Evolutionary conservation across 2,888 invertebrate species (phyloP).

Genomic region (Pycnomerus fuliginosus): DNA sequence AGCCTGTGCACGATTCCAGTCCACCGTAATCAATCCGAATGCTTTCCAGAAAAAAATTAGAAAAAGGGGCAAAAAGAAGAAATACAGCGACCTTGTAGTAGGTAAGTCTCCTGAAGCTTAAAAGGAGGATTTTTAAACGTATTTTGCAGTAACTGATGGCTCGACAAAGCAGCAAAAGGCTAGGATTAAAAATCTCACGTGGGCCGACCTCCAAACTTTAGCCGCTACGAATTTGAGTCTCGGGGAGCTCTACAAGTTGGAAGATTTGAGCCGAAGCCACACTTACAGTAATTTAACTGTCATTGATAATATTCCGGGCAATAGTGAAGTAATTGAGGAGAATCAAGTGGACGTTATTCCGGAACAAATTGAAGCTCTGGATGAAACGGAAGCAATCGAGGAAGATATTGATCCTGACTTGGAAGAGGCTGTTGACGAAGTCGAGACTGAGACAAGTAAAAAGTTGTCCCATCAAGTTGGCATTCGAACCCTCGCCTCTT

Average conservation of each 20-base stretch:
- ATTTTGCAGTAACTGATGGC: constrained; percentile 59
- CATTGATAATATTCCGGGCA: constrained; percentile 35
- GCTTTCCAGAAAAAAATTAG: constrained; percentile 31
- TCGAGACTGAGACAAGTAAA: neutral
- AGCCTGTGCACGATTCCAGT: constrained; percentile 32
- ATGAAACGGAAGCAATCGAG: constrained; percentile 28
- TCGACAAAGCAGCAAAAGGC: constrained; percentile 67
- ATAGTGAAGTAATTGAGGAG: constrained; percentile 22
- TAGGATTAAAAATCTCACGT: constrained; percentile 65
- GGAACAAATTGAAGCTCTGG: constrained; percentile 1
- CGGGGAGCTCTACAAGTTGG: constrained; percentile 61
- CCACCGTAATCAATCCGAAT: constrained; percentile 40
- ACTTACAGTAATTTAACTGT: constrained; percentile 45
- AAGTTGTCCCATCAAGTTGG: constrained; percentile 58
- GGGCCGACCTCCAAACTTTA: constrained; percentile 66
- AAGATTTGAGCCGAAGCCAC: constrained; percentile 41
- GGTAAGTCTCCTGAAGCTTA: constrained; percentile 26
- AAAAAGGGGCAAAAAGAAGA: constrained; percentile 34
- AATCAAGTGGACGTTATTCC: constrained; percentile 11
- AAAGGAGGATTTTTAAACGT: neutral
- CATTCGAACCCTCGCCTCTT: constrained; percentile 61
- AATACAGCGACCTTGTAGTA: constrained; percentile 31
- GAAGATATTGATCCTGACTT: constrained; percentile 1
- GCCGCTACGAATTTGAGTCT: constrained; percentile 58
- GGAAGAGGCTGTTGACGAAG: constrained; percentile 6